Percentiles rank a stretch among this genome's conserved stretches.
phyloP scores from a whole-genome alignment of 1,140 invertebrate species.

The Agraylea sexmaculata region DNA sequence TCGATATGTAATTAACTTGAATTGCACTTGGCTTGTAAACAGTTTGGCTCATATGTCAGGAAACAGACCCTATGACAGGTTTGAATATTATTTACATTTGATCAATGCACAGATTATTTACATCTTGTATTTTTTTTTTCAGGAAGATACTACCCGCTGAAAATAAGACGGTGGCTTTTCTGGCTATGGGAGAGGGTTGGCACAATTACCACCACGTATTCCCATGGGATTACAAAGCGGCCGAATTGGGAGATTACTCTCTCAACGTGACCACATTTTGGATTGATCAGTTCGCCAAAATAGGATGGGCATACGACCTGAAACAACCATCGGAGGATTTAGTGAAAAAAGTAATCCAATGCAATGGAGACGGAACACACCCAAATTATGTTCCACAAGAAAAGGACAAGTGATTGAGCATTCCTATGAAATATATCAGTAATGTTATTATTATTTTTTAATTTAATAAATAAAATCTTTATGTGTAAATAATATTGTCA shows the following conservation, averaged over 20 bases:
- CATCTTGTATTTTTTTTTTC: constrained; percentile 26
- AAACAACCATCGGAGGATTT: constrained; percentile 48
- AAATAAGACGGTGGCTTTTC: constrained; percentile 46
- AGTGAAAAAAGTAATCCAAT: constrained; percentile 39
- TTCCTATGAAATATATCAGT: too few species aligned
- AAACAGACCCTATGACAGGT: constrained; percentile 66
- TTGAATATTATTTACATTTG: constrained; percentile 27
- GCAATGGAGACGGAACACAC: constrained; percentile 21
- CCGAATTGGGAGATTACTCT: constrained; percentile 44
- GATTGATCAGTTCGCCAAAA: constrained; percentile 52
- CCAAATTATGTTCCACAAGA: background rate
- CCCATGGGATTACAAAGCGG: constrained; percentile 73
- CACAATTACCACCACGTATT: constrained; percentile 91
- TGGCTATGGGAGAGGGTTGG: constrained; percentile 63
- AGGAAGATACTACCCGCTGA: constrained; percentile 54
- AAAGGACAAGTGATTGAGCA: too few species aligned
- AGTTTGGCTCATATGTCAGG: constrained; percentile 77
- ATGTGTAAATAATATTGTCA: too few species aligned
- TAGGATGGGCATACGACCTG: constrained; percentile 73
- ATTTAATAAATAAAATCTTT: too few species aligned
- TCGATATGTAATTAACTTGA: constrained; percentile 65
- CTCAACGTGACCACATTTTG: constrained; percentile 49
- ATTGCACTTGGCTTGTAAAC: constrained; percentile 86
- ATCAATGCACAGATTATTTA: too few species aligned
- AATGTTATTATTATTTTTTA: too few species aligned